phyloP scores from a whole-genome alignment of 1,140 invertebrate genomes.

The Scaptomyza montana region DNA sequence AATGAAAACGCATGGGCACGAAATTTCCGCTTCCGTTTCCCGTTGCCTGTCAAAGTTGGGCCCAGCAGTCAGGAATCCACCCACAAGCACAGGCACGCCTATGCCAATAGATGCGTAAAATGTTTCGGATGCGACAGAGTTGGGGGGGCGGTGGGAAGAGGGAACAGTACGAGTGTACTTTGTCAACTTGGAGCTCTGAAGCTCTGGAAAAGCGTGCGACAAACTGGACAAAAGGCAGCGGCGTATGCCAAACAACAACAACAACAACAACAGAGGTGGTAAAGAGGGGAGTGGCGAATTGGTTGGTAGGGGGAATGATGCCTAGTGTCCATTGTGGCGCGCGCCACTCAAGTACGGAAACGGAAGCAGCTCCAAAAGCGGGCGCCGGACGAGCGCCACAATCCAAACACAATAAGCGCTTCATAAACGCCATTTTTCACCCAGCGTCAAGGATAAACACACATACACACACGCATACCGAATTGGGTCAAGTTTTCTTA shows the following conservation, averaged over 20 bases:
- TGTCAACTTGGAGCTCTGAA: not conserved
- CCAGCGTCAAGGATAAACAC: slow-evolving; percentile 58
- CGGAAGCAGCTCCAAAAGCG: slow-evolving; percentile 62
- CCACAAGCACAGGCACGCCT: slow-evolving; percentile 20
- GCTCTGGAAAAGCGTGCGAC: slow-evolving; percentile 46
- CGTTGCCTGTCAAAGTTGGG: slow-evolving; percentile 75
- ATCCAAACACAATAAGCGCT: slow-evolving; percentile 81
- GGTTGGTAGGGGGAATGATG: not conserved
- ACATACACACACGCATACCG: not conserved
- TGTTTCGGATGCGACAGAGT: slow-evolving; percentile 57
- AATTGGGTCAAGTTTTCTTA: slow-evolving; percentile 74
- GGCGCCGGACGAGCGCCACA: slow-evolving; percentile 55
- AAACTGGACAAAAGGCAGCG: slow-evolving; percentile 70
- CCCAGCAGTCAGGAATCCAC: slow-evolving; percentile 12
- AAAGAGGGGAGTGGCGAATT: not conserved
- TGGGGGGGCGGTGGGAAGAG: not conserved
- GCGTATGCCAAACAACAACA: slow-evolving; percentile 65
- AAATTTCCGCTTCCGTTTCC: slow-evolving; percentile 80
- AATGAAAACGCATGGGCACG: slow-evolving; percentile 81
- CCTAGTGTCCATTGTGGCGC: slow-evolving; percentile 62
- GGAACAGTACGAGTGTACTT: not conserved
- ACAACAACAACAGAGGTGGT: slow-evolving; percentile 7
- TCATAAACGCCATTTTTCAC: slow-evolving; percentile 81
- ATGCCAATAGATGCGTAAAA: slow-evolving; percentile 70
- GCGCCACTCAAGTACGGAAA: slow-evolving; percentile 78